Evolutionary conservation across 2,797 vertebrate genomes (phyloP).

Genomic region (Ataeniobius toweri): DNA sequence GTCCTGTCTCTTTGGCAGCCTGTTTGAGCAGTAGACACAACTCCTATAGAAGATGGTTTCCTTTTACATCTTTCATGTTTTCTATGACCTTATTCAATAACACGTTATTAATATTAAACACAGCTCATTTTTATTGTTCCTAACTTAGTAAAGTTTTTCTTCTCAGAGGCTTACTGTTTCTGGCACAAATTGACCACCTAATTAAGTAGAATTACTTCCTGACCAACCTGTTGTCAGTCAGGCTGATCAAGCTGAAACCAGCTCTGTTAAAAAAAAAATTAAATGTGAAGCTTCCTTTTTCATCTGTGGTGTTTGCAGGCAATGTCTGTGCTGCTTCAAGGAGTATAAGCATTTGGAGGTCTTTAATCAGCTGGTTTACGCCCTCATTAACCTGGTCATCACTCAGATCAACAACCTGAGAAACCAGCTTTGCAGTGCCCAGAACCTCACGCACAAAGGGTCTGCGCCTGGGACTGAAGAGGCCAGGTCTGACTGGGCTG

Average conservation of each 20-base stretch:
- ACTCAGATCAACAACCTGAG: constrained; percentile 94
- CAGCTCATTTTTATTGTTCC: not conserved
- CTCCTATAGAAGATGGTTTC: not conserved
- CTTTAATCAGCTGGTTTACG: constrained; percentile 98
- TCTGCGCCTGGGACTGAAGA: constrained; percentile 77
- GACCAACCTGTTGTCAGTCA: not conserved
- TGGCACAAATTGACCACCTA: not conserved
- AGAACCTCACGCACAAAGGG: constrained; percentile 37
- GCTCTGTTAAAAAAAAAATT: not conserved
- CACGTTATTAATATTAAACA: not conserved
- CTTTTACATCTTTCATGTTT: not conserved
- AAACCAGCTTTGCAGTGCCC: constrained; percentile 87
- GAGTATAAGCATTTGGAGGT: constrained; percentile 99
- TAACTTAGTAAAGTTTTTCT: no score
- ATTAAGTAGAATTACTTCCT: not conserved
- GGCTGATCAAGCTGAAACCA: not conserved
- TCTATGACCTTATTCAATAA: not conserved
- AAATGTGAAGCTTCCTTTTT: not conserved
- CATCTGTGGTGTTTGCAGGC: constrained; percentile 77
- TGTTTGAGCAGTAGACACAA: no score
- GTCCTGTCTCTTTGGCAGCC: not conserved
- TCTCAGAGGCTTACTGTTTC: not conserved
- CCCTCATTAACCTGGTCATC: constrained; percentile 98
- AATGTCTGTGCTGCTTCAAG: constrained; percentile 99
- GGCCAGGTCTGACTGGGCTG: constrained; percentile 79